A percentile compares a stretch with the other conserved stretches of the same genome.
Evolutionary conservation across 2,888 invertebrate genomes (phyloP).

Genomic region (Argynnis bischoffii): DNA sequence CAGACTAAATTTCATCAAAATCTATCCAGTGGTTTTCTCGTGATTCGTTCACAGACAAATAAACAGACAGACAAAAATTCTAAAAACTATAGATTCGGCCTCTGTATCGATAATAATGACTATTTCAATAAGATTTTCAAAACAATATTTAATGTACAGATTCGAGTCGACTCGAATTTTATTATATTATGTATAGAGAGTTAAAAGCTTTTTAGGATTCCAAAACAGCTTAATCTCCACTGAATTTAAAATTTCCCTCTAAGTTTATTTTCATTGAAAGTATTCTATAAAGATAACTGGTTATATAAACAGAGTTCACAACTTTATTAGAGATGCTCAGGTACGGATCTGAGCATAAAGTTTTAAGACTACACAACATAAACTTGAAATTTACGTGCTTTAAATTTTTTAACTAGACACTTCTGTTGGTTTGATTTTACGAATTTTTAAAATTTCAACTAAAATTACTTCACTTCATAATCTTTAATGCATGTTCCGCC

Average conservation of each 20-base stretch:
- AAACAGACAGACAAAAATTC: too few relatives aligned
- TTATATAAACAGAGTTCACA: not conserved
- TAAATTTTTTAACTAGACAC: conserved; percentile 3
- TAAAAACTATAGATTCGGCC: too few relatives aligned
- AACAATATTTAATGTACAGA: too few relatives aligned
- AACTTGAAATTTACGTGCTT: conserved; percentile 6
- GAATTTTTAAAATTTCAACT: not conserved
- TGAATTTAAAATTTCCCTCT: not conserved
- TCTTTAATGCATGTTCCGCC: too few relatives aligned
- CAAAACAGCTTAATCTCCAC: not conserved
- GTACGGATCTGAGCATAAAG: not conserved
- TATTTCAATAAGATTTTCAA: too few relatives aligned
- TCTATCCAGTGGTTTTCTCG: too few relatives aligned
- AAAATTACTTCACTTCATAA: not conserved
- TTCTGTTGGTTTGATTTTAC: not conserved
- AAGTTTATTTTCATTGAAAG: conserved; percentile 1
- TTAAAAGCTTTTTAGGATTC: too few relatives aligned
- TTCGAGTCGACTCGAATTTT: too few relatives aligned
- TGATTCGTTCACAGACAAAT: too few relatives aligned
- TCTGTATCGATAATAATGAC: too few relatives aligned
- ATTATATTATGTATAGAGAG: too few relatives aligned
- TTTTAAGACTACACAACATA: conserved; percentile 3
- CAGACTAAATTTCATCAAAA: too few relatives aligned
- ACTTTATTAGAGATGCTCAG: not conserved
- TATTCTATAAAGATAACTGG: conserved; percentile 1